Evolutionary conservation across 2,797 vertebrate species (phyloP), one percentile per base, ranked within the genome.

Genomic region (Alca torda): DNA sequence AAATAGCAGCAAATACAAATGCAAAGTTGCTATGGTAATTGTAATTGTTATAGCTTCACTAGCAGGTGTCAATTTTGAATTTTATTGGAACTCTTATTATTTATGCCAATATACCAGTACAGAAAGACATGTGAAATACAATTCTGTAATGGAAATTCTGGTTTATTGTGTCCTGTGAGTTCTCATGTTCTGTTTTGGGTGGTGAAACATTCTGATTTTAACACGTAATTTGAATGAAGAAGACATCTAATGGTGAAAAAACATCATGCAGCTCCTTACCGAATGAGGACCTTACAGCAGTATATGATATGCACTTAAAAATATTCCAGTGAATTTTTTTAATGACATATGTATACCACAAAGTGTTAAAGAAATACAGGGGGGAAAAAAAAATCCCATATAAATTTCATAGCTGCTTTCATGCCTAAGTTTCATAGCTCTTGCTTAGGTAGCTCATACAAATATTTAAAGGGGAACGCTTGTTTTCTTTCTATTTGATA

Each of bases 11-110:
- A 94, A 89, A 87, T 88, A 54, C 78, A 88, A 90, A 93, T 61
- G 83, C 61, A 46, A 46, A 93, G 82, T 94, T 96, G 85, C 89
- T 95, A 90, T 87, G 87, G 93, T 69, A 95, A 83, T 95, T 94
- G 60, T 51, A 48, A 48, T 84, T 89, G 85, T 77, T 63, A 37
- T 20, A 76, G 91, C 89, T 90, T 92, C 65, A 25, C 16, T 30
- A 64, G 63, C 43, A 65, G 48, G n/a, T 63, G 74, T 74, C 37
- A 25, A 2, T 65, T 83, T 69, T 76, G n/a, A 73, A 75, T 82
- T 60, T 50, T 65, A 51, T n/a, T 75, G 51, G 59, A 53, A 46
- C 60, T 28, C 11, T 46, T 72, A 19, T 26, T 37, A 37, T 73
- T 70, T 43, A 19, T 65, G 43, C 25, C 21, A 51, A 4, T 45